Conservation (phyloP, 2,888 invertebrate species). For the Operophtera brumata region DNA sequence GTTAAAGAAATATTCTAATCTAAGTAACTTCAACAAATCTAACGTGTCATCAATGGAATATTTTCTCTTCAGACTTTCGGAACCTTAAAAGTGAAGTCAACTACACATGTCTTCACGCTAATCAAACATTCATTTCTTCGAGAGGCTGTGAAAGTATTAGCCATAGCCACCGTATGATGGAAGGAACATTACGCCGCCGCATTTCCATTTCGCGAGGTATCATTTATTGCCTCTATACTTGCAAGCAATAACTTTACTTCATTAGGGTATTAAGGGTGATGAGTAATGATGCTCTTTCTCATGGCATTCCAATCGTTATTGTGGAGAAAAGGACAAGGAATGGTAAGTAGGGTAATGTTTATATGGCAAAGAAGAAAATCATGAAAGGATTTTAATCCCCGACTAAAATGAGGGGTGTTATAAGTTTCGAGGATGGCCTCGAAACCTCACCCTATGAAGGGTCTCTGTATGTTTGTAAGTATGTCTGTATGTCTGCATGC, state of each 20-base stretch:
- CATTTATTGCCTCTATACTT: constrained; percentile 34
- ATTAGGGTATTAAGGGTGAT: constrained; percentile 16
- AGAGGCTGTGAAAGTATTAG: constrained; percentile 47
- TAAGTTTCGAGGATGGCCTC: too few species aligned
- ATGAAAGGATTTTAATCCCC: too few species aligned
- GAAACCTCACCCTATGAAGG: too few species aligned
- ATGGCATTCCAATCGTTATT: constrained; percentile 8
- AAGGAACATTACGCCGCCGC: constrained; percentile 23
- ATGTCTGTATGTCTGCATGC: too few species aligned
- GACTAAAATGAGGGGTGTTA: too few species aligned
- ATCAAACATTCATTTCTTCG: constrained; percentile 48
- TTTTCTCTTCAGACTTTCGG: constrained; percentile 21
- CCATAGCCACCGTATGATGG: constrained; percentile 38
- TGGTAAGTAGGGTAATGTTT: constrained; percentile 5
- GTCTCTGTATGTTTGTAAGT: too few species aligned
- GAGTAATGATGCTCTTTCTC: constrained; percentile 16
- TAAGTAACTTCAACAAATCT: background rate
- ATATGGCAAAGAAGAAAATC: background rate
- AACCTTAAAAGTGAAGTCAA: constrained; percentile 24
- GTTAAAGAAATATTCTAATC: background rate
- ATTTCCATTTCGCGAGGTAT: constrained; percentile 43
- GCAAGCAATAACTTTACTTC: constrained; percentile 33
- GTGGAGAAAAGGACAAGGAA: background rate
- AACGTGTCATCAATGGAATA: background rate
- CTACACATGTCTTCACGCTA: constrained; percentile 42